Conservation (phyloP, 2,797 vertebrate species). For the Garrulus glandarius region DNA sequence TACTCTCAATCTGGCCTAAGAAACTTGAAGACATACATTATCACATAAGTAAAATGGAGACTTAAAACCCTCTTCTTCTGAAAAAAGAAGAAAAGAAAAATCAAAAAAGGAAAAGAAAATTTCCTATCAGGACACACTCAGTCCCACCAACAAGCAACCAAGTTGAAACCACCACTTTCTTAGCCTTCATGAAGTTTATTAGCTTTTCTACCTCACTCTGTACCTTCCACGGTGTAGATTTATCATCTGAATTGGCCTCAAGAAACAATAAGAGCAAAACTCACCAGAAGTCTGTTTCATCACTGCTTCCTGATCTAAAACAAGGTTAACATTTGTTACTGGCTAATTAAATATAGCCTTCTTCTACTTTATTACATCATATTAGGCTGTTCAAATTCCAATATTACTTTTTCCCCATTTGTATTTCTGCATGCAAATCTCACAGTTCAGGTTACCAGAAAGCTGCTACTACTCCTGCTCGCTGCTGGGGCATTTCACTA, state of each 20-base stretch:
- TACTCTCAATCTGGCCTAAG: neutral
- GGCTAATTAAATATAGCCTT: neutral
- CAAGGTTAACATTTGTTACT: neutral
- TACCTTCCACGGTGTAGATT: neutral
- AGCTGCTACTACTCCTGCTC: neutral
- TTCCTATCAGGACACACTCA: neutral
- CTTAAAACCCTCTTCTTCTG: neutral
- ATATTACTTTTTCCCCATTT: neutral
- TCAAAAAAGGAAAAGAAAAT: fast-evolving
- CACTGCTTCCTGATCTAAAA: neutral
- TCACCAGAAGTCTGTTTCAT: neutral
- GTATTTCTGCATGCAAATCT: neutral
- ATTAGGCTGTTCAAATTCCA: neutral
- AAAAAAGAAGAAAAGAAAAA: neutral
- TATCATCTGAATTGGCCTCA: neutral
- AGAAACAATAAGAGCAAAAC: neutral
- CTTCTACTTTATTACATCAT: neutral
- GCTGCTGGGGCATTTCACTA: neutral
- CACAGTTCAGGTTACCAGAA: neutral
- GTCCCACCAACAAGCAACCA: neutral
- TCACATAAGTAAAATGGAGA: neutral
- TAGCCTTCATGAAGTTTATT: neutral
- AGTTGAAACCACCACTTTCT: neutral
- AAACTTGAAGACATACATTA: neutral
- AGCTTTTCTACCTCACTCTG: neutral